These are phyloP conservation scores for Maniola hyperantus DNA, from an alignment of 2,888 invertebrate genomes.

Conservation along the genomic window DNA sequence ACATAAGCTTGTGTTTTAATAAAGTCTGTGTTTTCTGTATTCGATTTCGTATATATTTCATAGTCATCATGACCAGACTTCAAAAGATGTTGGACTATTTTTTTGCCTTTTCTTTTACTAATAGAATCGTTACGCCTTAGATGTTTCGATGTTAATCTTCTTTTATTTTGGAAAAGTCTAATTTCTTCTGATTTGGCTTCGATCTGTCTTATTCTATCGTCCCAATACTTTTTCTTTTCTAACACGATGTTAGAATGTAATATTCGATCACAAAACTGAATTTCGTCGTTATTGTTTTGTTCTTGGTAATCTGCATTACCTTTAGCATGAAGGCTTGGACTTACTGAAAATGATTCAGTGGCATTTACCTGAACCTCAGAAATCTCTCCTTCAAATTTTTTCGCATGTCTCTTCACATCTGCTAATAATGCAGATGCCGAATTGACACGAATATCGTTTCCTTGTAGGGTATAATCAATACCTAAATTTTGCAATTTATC, in stretches of 20 bases:
- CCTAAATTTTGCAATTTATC: slow-evolving; percentile 43
- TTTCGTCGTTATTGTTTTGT: slow-evolving; percentile 47
- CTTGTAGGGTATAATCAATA: slow-evolving; percentile 49
- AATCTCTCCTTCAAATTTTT: slow-evolving; percentile 71
- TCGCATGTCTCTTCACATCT: slow-evolving; percentile 79
- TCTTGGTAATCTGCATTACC: slow-evolving; percentile 39
- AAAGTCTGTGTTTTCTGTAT: not conserved
- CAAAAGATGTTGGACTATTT: slow-evolving; percentile 67
- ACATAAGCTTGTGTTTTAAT: not conserved
- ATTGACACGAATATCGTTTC: slow-evolving; percentile 64
- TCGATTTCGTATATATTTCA: slow-evolving; percentile 22
- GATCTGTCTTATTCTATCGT: slow-evolving; percentile 73
- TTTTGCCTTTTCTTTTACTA: slow-evolving; percentile 71
- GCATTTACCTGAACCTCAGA: slow-evolving; percentile 80
- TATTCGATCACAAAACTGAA: slow-evolving; percentile 58
- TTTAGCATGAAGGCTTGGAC: slow-evolving; percentile 68
- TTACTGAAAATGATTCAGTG: slow-evolving; percentile 81
- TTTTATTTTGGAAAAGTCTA: slow-evolving; percentile 59
- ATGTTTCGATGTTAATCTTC: slow-evolving; percentile 58
- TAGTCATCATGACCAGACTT: slow-evolving; percentile 47
- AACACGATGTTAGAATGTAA: slow-evolving; percentile 64
- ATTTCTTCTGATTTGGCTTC: slow-evolving; percentile 68
- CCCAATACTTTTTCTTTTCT: slow-evolving; percentile 79
- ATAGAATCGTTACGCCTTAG: slow-evolving; percentile 70
- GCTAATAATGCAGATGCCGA: slow-evolving; percentile 73